Evolutionary conservation across 2,113 vertebrate genomes (phyloP).

Genomic region (Misgurnus mizolepis): DNA sequence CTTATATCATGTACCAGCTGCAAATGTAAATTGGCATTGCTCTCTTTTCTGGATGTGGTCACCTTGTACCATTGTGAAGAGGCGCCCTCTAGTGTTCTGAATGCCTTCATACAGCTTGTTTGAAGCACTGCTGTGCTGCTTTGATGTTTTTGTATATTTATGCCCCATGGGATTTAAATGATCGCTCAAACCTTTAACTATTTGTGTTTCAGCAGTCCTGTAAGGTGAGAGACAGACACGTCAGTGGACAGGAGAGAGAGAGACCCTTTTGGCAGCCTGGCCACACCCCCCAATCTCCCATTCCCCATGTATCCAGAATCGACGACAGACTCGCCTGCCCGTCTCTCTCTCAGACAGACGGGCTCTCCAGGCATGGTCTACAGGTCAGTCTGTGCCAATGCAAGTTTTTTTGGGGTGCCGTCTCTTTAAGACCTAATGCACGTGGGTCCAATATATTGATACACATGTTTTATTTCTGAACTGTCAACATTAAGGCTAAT

Average conservation of each 20-base stretch:
- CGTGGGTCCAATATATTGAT: too few species aligned
- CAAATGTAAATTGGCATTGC: not conserved
- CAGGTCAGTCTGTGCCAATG: conserved; percentile 79
- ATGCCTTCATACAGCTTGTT: not conserved
- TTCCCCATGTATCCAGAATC: conserved; percentile 99
- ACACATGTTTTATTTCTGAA: too few species aligned
- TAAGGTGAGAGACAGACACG: conserved; percentile 57
- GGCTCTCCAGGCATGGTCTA: conserved; percentile 99
- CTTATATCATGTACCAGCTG: not conserved
- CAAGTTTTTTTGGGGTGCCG: not conserved
- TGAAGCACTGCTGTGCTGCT: not conserved
- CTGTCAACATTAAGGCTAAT: too few species aligned
- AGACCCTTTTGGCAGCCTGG: conserved; percentile 68
- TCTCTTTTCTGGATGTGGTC: not conserved
- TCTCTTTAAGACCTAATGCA: too few species aligned
- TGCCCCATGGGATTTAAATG: not conserved
- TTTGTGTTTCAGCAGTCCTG: conserved; percentile 56
- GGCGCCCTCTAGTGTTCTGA: conserved; percentile 36
- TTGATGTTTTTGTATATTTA: not conserved
- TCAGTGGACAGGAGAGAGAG: conserved; percentile 59
- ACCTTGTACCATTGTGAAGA: not conserved
- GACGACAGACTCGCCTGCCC: conserved; percentile 95
- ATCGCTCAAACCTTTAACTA: not conserved
- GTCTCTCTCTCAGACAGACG: conserved; percentile 93
- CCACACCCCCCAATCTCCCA: conserved; percentile 65